These are phyloP conservation scores for Orchesella flavescens DNA, from an alignment of 2,888 invertebrate genomes.

Conservation along the genomic window DNA sequence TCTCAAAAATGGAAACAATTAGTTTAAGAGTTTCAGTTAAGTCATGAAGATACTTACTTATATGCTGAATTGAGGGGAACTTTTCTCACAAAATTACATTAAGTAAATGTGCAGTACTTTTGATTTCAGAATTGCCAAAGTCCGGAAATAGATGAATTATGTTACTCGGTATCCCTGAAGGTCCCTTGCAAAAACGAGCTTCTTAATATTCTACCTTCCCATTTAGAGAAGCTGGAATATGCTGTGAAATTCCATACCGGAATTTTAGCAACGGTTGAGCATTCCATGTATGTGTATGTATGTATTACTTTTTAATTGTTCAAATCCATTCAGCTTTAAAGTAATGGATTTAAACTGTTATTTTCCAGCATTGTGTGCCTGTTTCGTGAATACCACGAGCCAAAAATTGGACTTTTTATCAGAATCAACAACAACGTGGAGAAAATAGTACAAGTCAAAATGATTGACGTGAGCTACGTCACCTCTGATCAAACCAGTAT, in stretches of 20 bases:
- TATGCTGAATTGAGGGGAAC: too few species aligned
- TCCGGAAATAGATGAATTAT: conserved; percentile 45
- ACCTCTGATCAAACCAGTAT: conserved; percentile 29
- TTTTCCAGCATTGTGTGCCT: conserved; percentile 49
- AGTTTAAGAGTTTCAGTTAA: conserved; percentile 56
- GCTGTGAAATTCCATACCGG: conserved; percentile 55
- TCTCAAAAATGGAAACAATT: conserved; percentile 51
- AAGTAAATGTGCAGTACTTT: neutral
- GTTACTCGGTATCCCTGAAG: conserved; percentile 61
- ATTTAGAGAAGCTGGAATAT: conserved; percentile 51
- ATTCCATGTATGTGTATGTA: conserved; percentile 58
- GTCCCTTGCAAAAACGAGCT: conserved; percentile 63
- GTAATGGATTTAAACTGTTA: neutral
- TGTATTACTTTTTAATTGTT: neutral
- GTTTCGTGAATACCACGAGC: conserved; percentile 60
- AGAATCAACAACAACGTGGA: conserved; percentile 5
- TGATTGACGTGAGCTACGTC: conserved; percentile 58
- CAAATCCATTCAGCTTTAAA: neutral
- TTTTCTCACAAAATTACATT: neutral
- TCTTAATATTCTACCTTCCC: conserved; percentile 49
- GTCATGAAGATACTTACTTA: conserved; percentile 11
- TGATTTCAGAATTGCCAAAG: conserved; percentile 47
- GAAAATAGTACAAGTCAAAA: conserved; percentile 48
- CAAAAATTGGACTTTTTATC: conserved; percentile 53
- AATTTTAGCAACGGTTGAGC: conserved; percentile 52